Base-by-base conservation (phyloP, 2,888 invertebrate genomes). In the Dicranocentrus wangi region DNA sequence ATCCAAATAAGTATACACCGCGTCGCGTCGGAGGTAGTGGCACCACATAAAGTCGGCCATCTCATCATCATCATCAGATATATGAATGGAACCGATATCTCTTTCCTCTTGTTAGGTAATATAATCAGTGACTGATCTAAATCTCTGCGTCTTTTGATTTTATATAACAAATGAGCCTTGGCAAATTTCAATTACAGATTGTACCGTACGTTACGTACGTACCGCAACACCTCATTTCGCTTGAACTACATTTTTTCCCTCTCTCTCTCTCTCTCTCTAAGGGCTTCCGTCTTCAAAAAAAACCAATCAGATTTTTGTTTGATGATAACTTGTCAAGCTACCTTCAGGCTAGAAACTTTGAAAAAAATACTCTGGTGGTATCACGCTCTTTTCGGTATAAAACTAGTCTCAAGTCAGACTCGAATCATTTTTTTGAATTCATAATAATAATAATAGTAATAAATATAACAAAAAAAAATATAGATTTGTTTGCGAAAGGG, bases 101-200 rank as follows among this genome's bases (percentile, higher is more conserved):
- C 28, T 17, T n/a, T n/a, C n/a, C n/a, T n/a, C n/a, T 43, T 55
- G 47, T 71, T 60, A 47, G 39, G 43, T 71, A 60, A 71, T 61
- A 65, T 10, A 21, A 65, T 66, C 68, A 68, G 53, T 27, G 25
- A 28, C 32, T 51, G 27, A 61, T 72, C 47, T 72, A 42, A 27
- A 39, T 47, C 28, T 27, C 15, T 72, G 27, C 32, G 28, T 47
- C 61, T 28, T 72, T 61, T 19, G 39, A 39, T 61, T 61, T 61
- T 61, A n/a, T n/a, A n/a, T n/a, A 32, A 39, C 61, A 61, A 61
- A 61, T 61, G 61, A 61, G 23, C 61, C 61, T 19, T 61, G 28
- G 39, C 15, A 25, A 55, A 25, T 17, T 55, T 55, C 55, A 55
- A 55, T 55, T n/a, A 25, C 25, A n/a, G n/a, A n/a, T n/a, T n/a